A percentile compares a stretch with the other conserved stretches of the same genome.
phyloP scores from a whole-genome alignment of 2,113 vertebrate genomes.

The Nothobranchius kuhntae region DNA sequence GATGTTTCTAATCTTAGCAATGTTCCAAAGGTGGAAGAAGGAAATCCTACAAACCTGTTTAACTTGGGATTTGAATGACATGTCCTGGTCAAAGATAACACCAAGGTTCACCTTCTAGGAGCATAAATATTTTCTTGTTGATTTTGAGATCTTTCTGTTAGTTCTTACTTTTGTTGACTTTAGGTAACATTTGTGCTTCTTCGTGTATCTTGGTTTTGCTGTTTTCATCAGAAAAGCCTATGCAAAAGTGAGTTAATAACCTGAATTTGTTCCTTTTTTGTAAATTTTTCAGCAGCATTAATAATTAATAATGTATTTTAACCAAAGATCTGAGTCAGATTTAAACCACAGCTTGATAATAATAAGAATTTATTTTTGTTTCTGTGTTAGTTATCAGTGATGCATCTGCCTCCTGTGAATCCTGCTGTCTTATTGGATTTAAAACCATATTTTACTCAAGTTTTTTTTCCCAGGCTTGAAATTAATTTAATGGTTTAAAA shows the following conservation, averaged over 20 bases:
- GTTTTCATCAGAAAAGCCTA: background rate
- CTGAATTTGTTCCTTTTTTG: too few species aligned
- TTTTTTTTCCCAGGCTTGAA: conserved; percentile 40
- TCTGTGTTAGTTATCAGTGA: conserved; percentile 3
- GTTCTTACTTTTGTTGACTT: background rate
- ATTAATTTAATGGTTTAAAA: conserved; percentile 44
- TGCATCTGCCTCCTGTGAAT: conserved; percentile 1
- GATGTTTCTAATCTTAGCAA: too few species aligned
- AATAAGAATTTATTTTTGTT: background rate
- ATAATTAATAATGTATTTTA: background rate
- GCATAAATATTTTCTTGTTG: too few species aligned
- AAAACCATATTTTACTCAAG: background rate
- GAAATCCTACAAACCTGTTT: too few species aligned
- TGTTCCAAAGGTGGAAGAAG: too few species aligned
- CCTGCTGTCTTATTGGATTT: conserved; percentile 38
- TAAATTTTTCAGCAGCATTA: too few species aligned
- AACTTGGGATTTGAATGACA: too few species aligned
- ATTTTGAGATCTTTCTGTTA: background rate
- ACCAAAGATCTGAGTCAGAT: conserved; percentile 8
- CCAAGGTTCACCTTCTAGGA: too few species aligned
- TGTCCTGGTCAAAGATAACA: too few species aligned
- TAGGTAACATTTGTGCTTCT: background rate
- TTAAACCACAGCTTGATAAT: background rate
- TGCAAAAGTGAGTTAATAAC: too few species aligned
- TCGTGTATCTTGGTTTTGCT: too few species aligned